A percentile compares a stretch with the other conserved stretches of the same genome.
Conservation (phyloP, 2,797 vertebrate species). For the Chelmon rostratus region DNA sequence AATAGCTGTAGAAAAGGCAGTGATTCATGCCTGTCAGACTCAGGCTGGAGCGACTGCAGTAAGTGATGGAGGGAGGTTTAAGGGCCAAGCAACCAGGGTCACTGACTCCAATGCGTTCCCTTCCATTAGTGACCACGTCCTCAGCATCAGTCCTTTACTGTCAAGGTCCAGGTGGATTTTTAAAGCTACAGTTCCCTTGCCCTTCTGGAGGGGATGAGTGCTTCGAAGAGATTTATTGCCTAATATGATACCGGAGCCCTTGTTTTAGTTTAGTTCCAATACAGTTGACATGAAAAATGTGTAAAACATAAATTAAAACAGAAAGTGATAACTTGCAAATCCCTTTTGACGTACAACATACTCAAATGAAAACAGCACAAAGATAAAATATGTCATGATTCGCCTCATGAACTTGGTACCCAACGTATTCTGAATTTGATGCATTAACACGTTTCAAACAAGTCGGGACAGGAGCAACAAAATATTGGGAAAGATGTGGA, state of each 20-base stretch:
- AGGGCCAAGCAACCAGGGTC: constrained; percentile 61
- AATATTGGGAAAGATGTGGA: too few relatives aligned
- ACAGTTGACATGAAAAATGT: background rate
- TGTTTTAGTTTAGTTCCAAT: background rate
- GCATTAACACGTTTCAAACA: too few relatives aligned
- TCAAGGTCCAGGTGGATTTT: constrained; percentile 32
- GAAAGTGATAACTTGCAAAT: too few relatives aligned
- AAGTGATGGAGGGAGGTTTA: constrained; percentile 50
- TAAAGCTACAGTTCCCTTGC: constrained; percentile 15
- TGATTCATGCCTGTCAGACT: constrained; percentile 44
- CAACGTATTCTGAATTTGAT: too few relatives aligned
- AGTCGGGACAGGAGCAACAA: too few relatives aligned
- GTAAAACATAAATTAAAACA: too few relatives aligned
- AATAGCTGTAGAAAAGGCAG: constrained; percentile 9
- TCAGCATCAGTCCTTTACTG: constrained; percentile 39
- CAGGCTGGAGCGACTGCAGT: constrained; percentile 22
- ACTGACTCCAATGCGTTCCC: constrained; percentile 13
- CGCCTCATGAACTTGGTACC: too few relatives aligned
- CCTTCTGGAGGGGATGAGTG: constrained; percentile 2
- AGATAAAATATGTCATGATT: too few relatives aligned
- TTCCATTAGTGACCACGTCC: constrained; percentile 63
- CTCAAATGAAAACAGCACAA: too few relatives aligned
- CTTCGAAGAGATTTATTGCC: constrained; percentile 1
- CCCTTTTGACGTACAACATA: too few relatives aligned
- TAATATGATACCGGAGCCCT: background rate